Conservation (phyloP, 2,888 invertebrate species). For the Pterostichus madidus region DNA sequence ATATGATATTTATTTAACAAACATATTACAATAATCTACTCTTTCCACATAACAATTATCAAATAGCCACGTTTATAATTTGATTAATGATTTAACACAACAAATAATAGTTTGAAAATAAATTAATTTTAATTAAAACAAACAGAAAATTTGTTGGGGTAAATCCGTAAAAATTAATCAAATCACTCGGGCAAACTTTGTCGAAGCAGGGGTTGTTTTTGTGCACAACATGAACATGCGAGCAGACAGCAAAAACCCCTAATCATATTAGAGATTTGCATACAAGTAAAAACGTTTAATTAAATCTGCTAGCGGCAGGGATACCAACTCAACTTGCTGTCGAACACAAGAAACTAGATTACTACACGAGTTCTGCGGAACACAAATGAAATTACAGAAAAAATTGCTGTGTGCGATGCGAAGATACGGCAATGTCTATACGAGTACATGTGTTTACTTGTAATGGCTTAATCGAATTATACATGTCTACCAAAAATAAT, state of each 20-base stretch:
- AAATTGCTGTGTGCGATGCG: constrained; percentile 9
- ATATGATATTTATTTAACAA: too few relatives aligned
- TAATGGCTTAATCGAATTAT: too few relatives aligned
- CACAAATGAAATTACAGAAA: constrained; percentile 33
- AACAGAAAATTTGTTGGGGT: background rate
- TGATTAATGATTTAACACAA: background rate
- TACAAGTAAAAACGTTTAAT: constrained; percentile 46
- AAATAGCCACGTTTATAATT: background rate
- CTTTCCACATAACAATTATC: background rate
- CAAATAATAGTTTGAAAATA: background rate
- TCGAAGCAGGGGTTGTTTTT: constrained; percentile 18
- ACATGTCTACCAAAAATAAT: background rate
- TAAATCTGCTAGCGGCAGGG: constrained; percentile 12
- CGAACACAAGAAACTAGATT: constrained; percentile 41
- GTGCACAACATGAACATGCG: constrained; percentile 8
- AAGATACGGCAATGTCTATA: background rate
- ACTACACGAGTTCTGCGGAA: constrained; percentile 24
- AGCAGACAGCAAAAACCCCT: constrained; percentile 9
- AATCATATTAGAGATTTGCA: constrained; percentile 45
- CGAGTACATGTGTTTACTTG: too few relatives aligned
- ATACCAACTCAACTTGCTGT: constrained; percentile 30
- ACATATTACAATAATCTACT: too few relatives aligned
- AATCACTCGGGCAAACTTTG: constrained; percentile 21
- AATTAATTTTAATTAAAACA: constrained; percentile 15
- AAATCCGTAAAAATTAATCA: constrained; percentile 15